Base-by-base conservation (phyloP, 2,888 invertebrate species). In the Cryptophagus acutangulus region DNA sequence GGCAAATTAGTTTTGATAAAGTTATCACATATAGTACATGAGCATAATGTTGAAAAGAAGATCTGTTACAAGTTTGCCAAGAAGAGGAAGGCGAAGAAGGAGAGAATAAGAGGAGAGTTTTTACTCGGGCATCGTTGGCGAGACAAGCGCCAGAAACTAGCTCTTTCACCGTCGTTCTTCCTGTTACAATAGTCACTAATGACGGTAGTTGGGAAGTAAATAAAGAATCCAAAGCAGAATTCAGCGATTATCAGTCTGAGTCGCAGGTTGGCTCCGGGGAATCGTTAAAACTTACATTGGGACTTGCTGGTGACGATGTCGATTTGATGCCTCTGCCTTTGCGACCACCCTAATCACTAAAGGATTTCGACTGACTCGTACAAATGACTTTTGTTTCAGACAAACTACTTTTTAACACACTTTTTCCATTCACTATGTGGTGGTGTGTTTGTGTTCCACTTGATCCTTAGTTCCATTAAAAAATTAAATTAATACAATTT, bases 131-230 rank as follows among this genome's bases (percentile, higher is more conserved):
- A 28, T 28, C 8, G 28, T 28, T 6, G 10, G 10, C 28, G 26
- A 37, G 31, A 41, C 34, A 37, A 40, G 39, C 36, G 42, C 34
- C 36, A 34, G 35, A 44, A 44, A 45, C 36, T 48, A 36, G 40
- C 38, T 44, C 38, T 45, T 40, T 42, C 38, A 40, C 38, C 38
- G 29, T 35, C 41, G 41, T 40, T 43, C 38, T 45, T 47, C 49
- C 47, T 47, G 45, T 41, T 47, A 47, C 47, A 49, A 45, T 49
- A 45, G 37, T 47, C 41, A 43, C 49, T 49, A 49, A 47, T 47
- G 45, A 47, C 41, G 43, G 39, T 47, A 49, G 49, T 49, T 47
- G 39, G 34, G 40, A 47, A 49, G 43, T 49, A 49, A 47, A 45
- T 45, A 49, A 49, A 49, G 45, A 48, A 47, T 47, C 20, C 38